Evolutionary conservation across 2,888 invertebrate species (phyloP).

Genomic region (Odontothrips loti): DNA sequence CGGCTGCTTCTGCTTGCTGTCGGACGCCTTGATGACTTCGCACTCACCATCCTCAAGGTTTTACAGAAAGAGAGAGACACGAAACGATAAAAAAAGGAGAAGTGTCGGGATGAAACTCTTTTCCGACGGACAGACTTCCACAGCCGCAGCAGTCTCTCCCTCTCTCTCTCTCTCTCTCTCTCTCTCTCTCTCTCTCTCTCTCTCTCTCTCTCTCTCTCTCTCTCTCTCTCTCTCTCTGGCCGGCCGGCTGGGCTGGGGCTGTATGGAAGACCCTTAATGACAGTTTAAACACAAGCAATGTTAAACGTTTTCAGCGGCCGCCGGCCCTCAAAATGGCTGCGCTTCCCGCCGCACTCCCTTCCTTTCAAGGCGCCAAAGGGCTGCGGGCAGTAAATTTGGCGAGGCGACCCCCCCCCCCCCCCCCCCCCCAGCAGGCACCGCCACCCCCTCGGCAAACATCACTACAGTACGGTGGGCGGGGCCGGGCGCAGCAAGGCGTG

Average conservation of each 20-base stretch:
- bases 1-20: too few relatives aligned
- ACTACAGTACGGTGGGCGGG: neutral
- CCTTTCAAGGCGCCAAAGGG: neutral
- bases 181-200: neutral
- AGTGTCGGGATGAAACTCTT: too few relatives aligned
- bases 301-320: neutral
- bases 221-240: neutral
- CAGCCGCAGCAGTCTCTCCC: neutral
- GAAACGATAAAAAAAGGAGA: too few relatives aligned
- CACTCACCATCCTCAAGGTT: too few relatives aligned
- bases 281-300: conserved; percentile 17
- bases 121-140: too few relatives aligned
- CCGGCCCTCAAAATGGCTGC: neutral
- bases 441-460: conserved; percentile 6
- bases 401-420: neutral
- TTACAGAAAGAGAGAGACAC: too few relatives aligned
- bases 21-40: too few relatives aligned
- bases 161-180: neutral
- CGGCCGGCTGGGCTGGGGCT: neutral
- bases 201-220: neutral
- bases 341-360: neutral
- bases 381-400: neutral
- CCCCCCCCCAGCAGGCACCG: neutral
- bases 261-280: neutral
- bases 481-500: neutral